Base-by-base conservation (phyloP, 2,113 vertebrate genomes). In the Forbesichthys papilliferus region DNA sequence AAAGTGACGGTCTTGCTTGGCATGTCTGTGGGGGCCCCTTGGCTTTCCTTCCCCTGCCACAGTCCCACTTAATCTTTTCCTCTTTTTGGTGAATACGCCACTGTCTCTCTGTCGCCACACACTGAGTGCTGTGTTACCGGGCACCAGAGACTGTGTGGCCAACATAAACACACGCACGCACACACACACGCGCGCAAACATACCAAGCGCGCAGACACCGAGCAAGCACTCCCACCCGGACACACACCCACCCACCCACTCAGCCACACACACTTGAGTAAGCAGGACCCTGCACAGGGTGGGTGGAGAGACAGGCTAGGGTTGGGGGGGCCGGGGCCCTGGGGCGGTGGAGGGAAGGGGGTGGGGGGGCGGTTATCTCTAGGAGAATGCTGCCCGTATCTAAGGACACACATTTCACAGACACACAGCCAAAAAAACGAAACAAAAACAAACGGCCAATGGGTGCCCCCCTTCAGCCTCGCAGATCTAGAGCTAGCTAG, bases 321-420 rank as follows among this genome's bases (percentile, higher is more conserved):
- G 86, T 69, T 79, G 82, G 83, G 82, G 74, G 85, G 84, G 86
- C 11, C 57, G 82, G 80, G 34, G 49, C 14, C 20, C 5, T 33
- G 83, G 73, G 83, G 69, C 64, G 69, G 60, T 51, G 13, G 59
- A 59, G 54, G 16, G 53, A 11, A 10, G 65, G 81, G 81, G 84
- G 90, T 85, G 75, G 84, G 84, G 90, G 86, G 75, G 79, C 86
- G 84, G 87, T 93, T 94, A 93, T 94, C 92, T 92, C 84, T 83
- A 73, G 75, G 86, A 88, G 89, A 91, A 91, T 89, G 86, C 89
- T 84, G 87, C 69, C 80, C 85, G 81, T 93, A 93, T 93, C 91
- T 86, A 74, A 86, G 85, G 80, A 82, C 82, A 74, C 90, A 91
- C 88, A 90, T 87, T 88, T 88, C 69, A 82, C 70, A 75, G 77